Evolutionary conservation across 2,797 vertebrate species (phyloP).

Genomic region (Galaxias olidus): DNA sequence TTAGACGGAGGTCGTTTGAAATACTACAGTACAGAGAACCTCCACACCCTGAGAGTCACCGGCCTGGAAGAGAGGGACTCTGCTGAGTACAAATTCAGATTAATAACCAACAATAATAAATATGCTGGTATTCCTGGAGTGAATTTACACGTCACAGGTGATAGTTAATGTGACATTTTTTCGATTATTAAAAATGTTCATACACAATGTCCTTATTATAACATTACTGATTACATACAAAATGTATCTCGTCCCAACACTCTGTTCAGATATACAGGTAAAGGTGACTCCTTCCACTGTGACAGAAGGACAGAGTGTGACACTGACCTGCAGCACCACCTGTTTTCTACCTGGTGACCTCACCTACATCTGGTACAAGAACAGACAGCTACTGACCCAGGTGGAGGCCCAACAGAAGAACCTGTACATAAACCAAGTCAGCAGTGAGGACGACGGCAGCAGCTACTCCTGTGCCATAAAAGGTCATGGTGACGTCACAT

Average conservation of each 20-base stretch:
- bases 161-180: no score
- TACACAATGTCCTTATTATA: no score
- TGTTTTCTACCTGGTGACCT: neutral
- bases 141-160: no score
- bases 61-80: neutral
- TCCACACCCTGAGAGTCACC: no score
- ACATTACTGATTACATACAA: no score
- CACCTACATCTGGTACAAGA: constrained; percentile 28
- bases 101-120: neutral
- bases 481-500: neutral
- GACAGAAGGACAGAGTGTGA: constrained; percentile 1
- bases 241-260: no score
- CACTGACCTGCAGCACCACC: neutral
- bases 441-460: fast-evolving
- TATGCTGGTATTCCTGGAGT: no score
- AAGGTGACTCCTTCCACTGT: neutral
- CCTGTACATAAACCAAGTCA: fast-evolving
- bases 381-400: neutral
- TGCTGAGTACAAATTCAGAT: neutral
- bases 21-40: no score
- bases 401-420: no score
- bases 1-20: no score
- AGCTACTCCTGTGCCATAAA: constrained; percentile 28
- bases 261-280: neutral
- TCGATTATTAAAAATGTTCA: no score